These are phyloP conservation scores for Erinaceus europaeus DNA, from an alignment of 2,113 vertebrate genomes.

Conservation along the genomic window DNA sequence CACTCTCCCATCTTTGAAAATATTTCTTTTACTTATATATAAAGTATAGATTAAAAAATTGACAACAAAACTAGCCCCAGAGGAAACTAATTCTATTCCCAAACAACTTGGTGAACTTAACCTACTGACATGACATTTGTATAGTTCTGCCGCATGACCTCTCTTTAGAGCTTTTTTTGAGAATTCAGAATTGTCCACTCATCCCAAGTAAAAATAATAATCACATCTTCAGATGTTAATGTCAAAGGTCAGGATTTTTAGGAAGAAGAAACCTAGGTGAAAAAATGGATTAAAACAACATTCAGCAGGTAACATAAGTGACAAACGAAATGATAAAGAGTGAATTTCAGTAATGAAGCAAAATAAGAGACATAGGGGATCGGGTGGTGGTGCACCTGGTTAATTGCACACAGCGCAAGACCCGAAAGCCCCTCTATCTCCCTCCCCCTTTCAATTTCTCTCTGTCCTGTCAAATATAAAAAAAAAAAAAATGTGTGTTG, in stretches of 20 bases:
- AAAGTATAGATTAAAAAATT: neutral
- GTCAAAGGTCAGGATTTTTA: slow-evolving; percentile 38
- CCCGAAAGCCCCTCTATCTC: too few relatives aligned
- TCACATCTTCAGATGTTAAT: slow-evolving; percentile 72
- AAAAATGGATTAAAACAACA: neutral
- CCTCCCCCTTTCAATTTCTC: too few relatives aligned
- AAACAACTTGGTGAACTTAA: slow-evolving; percentile 41
- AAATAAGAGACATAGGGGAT: neutral
- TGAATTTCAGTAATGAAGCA: neutral
- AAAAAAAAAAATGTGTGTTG: too few relatives aligned
- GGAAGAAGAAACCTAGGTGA: slow-evolving; percentile 38
- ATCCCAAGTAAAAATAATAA: slow-evolving; percentile 68
- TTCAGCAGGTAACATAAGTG: neutral
- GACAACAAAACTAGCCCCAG: slow-evolving; percentile 8
- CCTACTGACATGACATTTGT: slow-evolving; percentile 67
- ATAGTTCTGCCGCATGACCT: slow-evolving; percentile 74
- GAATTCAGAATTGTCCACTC: slow-evolving; percentile 67
- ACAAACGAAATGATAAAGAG: slow-evolving; percentile 5
- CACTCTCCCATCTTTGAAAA: slow-evolving; percentile 13
- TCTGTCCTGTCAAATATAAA: too few relatives aligned
- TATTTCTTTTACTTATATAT: neutral
- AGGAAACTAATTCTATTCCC: neutral
- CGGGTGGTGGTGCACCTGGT: too few relatives aligned
- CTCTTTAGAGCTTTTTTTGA: slow-evolving; percentile 68
- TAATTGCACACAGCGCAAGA: too few relatives aligned